Conservation (phyloP, 2,113 vertebrate genomes). For the Condylura cristata region DNA sequence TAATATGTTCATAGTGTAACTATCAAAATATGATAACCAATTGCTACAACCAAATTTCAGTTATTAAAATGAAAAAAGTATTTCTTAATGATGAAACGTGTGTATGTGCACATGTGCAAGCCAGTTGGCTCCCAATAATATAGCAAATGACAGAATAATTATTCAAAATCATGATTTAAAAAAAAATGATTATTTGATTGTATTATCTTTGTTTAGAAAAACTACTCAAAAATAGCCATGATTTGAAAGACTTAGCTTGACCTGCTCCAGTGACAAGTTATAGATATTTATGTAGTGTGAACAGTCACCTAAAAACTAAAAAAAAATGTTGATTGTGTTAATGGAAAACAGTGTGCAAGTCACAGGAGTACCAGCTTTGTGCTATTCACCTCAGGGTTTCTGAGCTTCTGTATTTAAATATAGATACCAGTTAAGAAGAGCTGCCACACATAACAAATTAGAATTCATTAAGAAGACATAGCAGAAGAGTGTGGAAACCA, state of each 20-base stretch:
- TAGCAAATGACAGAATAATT: neutral
- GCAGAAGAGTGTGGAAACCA: neutral
- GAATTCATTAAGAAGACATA: neutral
- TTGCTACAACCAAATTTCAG: neutral
- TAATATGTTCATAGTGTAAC: neutral
- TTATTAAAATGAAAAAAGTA: neutral
- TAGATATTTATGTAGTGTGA: neutral
- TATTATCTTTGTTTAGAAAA: slow-evolving; percentile 12
- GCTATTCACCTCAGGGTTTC: neutral
- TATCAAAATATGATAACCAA: slow-evolving; percentile 16
- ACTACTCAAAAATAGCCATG: neutral
- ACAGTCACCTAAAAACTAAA: neutral
- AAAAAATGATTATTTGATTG: neutral
- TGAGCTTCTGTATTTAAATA: neutral
- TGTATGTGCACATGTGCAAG: neutral
- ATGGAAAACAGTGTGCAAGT: neutral
- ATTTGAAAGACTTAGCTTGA: neutral
- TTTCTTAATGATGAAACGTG: neutral
- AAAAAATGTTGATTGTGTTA: neutral
- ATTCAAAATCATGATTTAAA: slow-evolving; percentile 25
- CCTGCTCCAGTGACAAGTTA: neutral
- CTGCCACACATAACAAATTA: neutral
- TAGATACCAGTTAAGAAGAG: neutral
- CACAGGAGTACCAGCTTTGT: neutral
- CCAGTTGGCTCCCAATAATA: neutral